Evolutionary conservation across 2,888 invertebrate species (phyloP), one percentile per base, ranked within the genome.

Genomic region (Steinernema scapterisci): DNA sequence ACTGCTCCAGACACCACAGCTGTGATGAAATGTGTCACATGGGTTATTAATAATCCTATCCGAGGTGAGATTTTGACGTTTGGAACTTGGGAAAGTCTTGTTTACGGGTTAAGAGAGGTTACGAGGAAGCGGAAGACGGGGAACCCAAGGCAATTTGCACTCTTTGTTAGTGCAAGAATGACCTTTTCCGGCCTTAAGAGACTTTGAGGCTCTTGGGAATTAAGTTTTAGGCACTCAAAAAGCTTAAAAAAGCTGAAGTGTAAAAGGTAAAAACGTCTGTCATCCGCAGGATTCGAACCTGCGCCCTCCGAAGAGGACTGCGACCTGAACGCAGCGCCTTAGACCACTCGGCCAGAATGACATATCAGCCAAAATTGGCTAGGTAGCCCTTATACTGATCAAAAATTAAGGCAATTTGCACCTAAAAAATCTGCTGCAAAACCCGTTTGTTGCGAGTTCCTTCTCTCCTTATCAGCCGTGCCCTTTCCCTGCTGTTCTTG

Each of bases 261-360:
- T 38, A 6, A 6, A 38, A 38, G 38, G 9, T 38, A 48, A 48
- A 48, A 48, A 7, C 13, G 48, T 48, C 19, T 48, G 48, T 48
- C 48, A 48, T 48, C 48, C 48, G 48, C 48, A 48, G 48, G 48
- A 48, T 48, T 48, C 48, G 82, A 82, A 82, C 82, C 82, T 81
- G 81, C 81, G 81, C 82, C 82, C 81, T 79, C 82, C 80, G 80
- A 80, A 82, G 82, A 80, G 81, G 93, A 92, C 92, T 92, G 91
- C 92, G 91, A 92, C 92, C 92, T 91, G 91, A 92, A 91, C 90
- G 91, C 91, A 89, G 91, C 93, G 93, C 93, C 93, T 93, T 93
- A 92, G 93, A 93, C 93, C 93, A 92, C 93, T 93, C 84, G 84
- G 84, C 84, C 84, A 84, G 82, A 82, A 81, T 79, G 78, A 78